Base-by-base conservation (phyloP, 37 sponge, comb jelly and placozoan species). In the Chondrosia reniformis region DNA sequence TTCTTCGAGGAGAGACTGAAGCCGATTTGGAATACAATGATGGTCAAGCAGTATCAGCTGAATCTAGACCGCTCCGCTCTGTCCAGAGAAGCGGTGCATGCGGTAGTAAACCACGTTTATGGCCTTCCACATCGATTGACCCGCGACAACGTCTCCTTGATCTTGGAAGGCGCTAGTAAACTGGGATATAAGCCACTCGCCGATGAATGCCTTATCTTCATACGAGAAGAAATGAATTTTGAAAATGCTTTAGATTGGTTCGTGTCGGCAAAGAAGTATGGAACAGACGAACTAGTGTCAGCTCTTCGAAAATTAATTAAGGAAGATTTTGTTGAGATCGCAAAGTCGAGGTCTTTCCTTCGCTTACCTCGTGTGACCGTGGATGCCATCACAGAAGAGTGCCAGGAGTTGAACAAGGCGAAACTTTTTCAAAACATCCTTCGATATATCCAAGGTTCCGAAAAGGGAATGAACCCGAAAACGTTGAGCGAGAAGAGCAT, bases 51-150 rank as follows among this genome's bases (percentile, higher is more conserved):
- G 0, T 69, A 69, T 25, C 22, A 25, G n/a, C 15, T 69, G 44
- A 21, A 37, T 4, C 36, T 69, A 17, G 36, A 40, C 41, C 15
- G 22, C 21, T 25, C 42, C 13, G 24, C 44, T 40, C n/a, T 17
- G 41, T 40, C 39, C 43, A 8, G 37, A 25, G 72, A 69, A n/a
- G n/a, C 10, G 2, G 41, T 69, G 22, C 43, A 69, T 3, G 31
- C 41, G 21, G 42, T 69, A 19, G 72, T 69, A 44, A 44, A 69
- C 41, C 72, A 69, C 43, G 72, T 69, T 13, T 69, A 69, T 44
- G 72, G 72, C 2, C 0, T 41, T 2, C 43, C 25, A 1, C 72
- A 43, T 19, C 41, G 41, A 1, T 15, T 69, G 37, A 69, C 38
- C 32, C 24, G 42, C 1, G 43, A 2, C 8, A 69, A 69, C 72